These are phyloP conservation scores for Zygothrica quintamaculata DNA, from an alignment of 2,888 invertebrate genomes.

Conservation along the genomic window DNA sequence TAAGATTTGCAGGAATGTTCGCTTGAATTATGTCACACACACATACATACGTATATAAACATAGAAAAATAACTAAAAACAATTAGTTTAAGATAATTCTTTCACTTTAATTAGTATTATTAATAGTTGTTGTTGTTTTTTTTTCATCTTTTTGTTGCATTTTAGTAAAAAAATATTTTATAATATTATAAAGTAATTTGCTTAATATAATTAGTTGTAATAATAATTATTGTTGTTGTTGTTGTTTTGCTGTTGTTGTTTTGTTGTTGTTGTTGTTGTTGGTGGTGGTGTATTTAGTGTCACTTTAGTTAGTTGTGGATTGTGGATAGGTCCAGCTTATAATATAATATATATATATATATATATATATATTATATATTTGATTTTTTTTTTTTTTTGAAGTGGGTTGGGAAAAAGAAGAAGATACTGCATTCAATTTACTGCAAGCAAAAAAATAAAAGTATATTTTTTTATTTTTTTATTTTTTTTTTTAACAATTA, in stretches of 20 bases:
- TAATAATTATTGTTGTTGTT: slow-evolving; percentile 16
- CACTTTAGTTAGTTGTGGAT: slow-evolving; percentile 46
- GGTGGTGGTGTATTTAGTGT: slow-evolving; percentile 36
- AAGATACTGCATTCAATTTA: slow-evolving; percentile 67
- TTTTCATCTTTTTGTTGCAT: background rate
- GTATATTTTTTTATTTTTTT: slow-evolving; percentile 48
- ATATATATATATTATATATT: too few species aligned
- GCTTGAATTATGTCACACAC: slow-evolving; percentile 66
- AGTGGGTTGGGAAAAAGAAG: slow-evolving; percentile 1
- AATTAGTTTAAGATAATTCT: slow-evolving; percentile 35
- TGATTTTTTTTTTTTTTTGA: too few species aligned
- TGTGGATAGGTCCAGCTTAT: slow-evolving; percentile 31
- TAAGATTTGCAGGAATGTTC: slow-evolving; percentile 60
- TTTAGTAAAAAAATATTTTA: background rate
- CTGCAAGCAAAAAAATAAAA: slow-evolving; percentile 76
- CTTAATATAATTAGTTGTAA: background rate
- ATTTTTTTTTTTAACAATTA: slow-evolving; percentile 59
- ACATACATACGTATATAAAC: slow-evolving; percentile 17
- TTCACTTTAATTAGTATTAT: slow-evolving; percentile 27
- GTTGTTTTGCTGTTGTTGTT: slow-evolving; percentile 13
- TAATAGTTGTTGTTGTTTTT: background rate
- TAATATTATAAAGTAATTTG: background rate
- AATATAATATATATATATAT: too few species aligned
- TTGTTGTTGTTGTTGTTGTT: slow-evolving; percentile 15
- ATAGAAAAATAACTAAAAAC: slow-evolving; percentile 25